A percentile compares a stretch with the other conserved stretches of the same genome.
These are phyloP conservation scores for Steromphala cineraria DNA, from an alignment of 2,888 invertebrate genomes.

Conservation along the genomic window DNA sequence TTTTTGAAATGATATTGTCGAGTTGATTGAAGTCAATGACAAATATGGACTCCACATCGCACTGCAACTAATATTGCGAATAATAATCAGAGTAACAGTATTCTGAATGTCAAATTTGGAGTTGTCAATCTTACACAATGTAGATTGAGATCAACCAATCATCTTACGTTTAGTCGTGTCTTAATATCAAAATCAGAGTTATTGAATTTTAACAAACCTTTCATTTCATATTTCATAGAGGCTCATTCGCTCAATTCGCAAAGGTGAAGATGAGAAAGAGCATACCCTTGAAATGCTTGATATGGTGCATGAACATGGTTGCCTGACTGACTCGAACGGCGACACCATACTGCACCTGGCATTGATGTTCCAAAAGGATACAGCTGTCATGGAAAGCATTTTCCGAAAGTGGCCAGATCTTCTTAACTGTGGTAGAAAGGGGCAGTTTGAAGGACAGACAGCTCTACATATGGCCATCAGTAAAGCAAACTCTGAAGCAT, in stretches of 20 bases:
- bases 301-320: slow-evolving; percentile 10
- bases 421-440: background rate
- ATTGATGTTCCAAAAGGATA: slow-evolving; percentile 3
- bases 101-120: too few species aligned
- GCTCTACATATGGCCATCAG: slow-evolving; percentile 48
- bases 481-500: slow-evolving; percentile 33
- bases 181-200: too few species aligned
- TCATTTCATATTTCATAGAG: background rate
- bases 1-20: too few species aligned
- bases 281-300: background rate
- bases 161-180: too few species aligned
- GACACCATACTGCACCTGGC: slow-evolving; percentile 23
- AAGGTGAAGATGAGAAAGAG: background rate
- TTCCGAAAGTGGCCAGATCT: slow-evolving; percentile 23
- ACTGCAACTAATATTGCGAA: too few species aligned
- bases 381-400: background rate
- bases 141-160: too few species aligned
- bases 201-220: too few species aligned
- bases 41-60: too few species aligned
- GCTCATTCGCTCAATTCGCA: background rate
- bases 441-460: slow-evolving; percentile 46
- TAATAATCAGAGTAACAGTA: too few species aligned
- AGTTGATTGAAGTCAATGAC: too few species aligned
- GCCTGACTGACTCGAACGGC: slow-evolving; percentile 23
- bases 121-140: too few species aligned